phyloP scores from a whole-genome alignment of 2,888 invertebrate species.

The Pachymerium ferrugineum region DNA sequence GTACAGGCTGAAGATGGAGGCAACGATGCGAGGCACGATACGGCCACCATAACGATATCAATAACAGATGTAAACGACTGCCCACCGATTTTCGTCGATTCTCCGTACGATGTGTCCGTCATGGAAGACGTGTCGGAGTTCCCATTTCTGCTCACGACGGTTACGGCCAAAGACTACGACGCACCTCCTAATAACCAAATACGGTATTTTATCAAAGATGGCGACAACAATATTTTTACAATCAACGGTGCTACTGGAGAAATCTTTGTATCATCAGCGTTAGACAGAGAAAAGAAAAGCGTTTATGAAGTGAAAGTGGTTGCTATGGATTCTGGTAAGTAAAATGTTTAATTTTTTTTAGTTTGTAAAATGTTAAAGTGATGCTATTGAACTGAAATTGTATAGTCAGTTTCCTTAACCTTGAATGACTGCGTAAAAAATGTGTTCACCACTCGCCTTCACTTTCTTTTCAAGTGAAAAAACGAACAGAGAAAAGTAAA shows the following conservation, averaged over 20 bases:
- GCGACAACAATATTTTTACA: slow-evolving; percentile 76
- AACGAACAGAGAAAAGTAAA: not conserved
- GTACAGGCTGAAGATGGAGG: slow-evolving; percentile 86
- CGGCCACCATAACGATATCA: slow-evolving; percentile 66
- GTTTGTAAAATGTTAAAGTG: not conserved
- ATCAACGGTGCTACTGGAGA: slow-evolving; percentile 89
- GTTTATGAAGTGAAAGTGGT: slow-evolving; percentile 80
- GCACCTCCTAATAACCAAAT: slow-evolving; percentile 85
- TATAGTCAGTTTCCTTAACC: slow-evolving; percentile 10
- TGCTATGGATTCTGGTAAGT: slow-evolving; percentile 94
- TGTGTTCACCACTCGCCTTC: not conserved
- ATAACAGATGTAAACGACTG: slow-evolving; percentile 92
- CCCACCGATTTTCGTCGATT: slow-evolving; percentile 84
- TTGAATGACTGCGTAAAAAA: not conserved
- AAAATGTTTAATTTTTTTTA: no score
- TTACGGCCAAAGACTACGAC: slow-evolving; percentile 85
- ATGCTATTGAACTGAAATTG: not conserved
- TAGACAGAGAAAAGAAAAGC: slow-evolving; percentile 77
- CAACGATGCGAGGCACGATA: slow-evolving; percentile 59
- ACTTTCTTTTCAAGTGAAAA: not conserved
- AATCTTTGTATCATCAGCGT: slow-evolving; percentile 71
- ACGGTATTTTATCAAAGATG: slow-evolving; percentile 87
- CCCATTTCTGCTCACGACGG: slow-evolving; percentile 54
- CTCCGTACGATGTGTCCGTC: slow-evolving; percentile 87
- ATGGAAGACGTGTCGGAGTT: slow-evolving; percentile 77